Percentiles rank a stretch among this genome's conserved stretches.
Conservation (phyloP, 1,140 invertebrate species). For the Drosophila obscura region DNA sequence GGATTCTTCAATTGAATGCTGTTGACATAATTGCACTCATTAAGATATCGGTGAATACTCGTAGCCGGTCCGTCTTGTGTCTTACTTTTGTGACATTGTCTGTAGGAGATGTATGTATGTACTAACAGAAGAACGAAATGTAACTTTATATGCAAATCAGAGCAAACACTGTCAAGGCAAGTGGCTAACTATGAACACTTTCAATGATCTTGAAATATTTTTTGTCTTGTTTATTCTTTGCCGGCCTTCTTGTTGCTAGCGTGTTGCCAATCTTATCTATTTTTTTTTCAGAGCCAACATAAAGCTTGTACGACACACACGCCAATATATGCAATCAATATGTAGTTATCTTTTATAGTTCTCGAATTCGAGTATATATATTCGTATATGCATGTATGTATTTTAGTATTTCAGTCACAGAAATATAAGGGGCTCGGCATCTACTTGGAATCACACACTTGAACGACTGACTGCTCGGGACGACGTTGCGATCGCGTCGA, state of each 20-base stretch:
- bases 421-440: not conserved
- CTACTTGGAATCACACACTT: conserved; percentile 1
- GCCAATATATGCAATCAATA: not conserved
- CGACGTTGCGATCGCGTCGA: conserved; percentile 18
- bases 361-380: not conserved
- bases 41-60: no score
- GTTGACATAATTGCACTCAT: not conserved
- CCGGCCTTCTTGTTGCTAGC: not conserved
- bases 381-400: not conserved
- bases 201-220: conserved; percentile 5
- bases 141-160: no score
- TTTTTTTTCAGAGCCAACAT: not conserved
- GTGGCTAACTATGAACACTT: not conserved
- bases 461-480: not conserved
- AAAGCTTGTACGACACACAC: not conserved
- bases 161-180: no score
- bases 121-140: no score
- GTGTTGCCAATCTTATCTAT: conserved; percentile 23
- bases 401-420: not conserved
- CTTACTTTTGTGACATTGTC: conserved; percentile 34
- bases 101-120: no score
- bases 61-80: not conserved
- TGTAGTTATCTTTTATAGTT: not conserved
- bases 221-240: no score
- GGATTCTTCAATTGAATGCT: conserved; percentile 86